These are phyloP conservation scores for Cliona cf. orientalis DNA, from an alignment of 37 sponge, comb jelly and placozoan genomes.

Conservation along the genomic window DNA sequence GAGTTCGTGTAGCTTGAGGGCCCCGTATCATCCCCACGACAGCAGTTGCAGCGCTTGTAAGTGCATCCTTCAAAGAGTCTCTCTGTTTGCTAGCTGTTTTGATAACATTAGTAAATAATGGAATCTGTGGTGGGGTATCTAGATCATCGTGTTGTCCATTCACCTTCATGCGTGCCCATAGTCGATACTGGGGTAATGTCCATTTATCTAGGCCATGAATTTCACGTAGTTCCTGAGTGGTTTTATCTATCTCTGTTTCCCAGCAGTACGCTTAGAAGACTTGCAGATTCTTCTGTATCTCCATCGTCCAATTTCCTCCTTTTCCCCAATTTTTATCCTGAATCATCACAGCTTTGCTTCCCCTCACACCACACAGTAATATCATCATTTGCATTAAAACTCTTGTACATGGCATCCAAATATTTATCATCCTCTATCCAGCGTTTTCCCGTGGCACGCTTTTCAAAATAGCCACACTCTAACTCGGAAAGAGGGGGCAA, in stretches of 20 bases:
- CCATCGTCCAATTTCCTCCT: neutral
- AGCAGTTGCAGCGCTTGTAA: neutral
- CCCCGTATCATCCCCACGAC: neutral
- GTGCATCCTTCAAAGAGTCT: neutral
- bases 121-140: no score
- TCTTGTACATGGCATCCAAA: conserved; percentile 18
- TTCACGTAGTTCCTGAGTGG: conserved; percentile 9
- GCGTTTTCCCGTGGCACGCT: conserved; percentile 1
- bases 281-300: neutral
- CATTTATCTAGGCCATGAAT: neutral
- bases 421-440: conserved; percentile 9
- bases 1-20: no score
- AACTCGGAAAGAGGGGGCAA: neutral
- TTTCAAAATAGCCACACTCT: conserved; percentile 13
- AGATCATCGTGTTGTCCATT: conserved; percentile 13
- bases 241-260: neutral
- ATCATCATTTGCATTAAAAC: neutral
- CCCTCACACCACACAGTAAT: conserved; percentile 10
- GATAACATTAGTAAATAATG: neutral
- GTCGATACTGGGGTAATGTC: neutral
- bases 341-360: neutral
- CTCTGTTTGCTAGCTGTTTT: neutral
- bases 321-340: neutral
- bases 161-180: conserved; percentile 20
- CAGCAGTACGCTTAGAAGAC: neutral